These are phyloP conservation scores for Acanthornis magna DNA, from an alignment of 2,797 vertebrate species.

Conservation along the genomic window DNA sequence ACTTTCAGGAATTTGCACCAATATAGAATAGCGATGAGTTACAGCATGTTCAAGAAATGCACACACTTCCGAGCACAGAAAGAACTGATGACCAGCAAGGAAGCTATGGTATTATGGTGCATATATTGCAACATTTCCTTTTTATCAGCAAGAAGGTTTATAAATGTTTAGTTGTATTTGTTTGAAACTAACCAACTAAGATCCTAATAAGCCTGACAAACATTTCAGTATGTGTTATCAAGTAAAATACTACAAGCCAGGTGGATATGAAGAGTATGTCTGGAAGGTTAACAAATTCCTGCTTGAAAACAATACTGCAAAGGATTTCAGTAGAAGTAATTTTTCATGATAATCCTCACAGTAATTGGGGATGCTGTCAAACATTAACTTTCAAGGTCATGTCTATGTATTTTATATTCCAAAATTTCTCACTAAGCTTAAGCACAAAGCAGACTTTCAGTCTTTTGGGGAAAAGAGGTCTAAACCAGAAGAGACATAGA, in stretches of 20 bases:
- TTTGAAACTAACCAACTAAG: neutral
- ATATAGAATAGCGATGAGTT: neutral
- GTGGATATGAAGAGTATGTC: neutral
- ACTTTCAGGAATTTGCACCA: conserved; percentile 53
- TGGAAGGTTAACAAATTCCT: neutral
- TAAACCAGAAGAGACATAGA: neutral
- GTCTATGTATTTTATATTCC: neutral
- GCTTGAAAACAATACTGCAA: neutral
- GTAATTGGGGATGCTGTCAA: neutral
- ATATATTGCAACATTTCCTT: neutral
- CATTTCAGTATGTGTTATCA: neutral
- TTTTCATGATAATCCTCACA: neutral
- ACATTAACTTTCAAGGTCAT: neutral
- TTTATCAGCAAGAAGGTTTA: neutral
- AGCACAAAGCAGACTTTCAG: neutral
- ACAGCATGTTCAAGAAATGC: neutral
- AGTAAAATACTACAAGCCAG: neutral
- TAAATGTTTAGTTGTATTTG: neutral
- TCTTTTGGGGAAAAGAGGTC: neutral
- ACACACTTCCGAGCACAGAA: neutral
- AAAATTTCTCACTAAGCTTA: neutral
- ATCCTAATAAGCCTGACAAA: neutral
- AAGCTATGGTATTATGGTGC: neutral
- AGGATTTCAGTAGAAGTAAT: neutral
- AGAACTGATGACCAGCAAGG: neutral